Evolutionary conservation across 2,888 invertebrate genomes (phyloP), one percentile per base, ranked within the genome.

Genomic region (Melipona beecheii): DNA sequence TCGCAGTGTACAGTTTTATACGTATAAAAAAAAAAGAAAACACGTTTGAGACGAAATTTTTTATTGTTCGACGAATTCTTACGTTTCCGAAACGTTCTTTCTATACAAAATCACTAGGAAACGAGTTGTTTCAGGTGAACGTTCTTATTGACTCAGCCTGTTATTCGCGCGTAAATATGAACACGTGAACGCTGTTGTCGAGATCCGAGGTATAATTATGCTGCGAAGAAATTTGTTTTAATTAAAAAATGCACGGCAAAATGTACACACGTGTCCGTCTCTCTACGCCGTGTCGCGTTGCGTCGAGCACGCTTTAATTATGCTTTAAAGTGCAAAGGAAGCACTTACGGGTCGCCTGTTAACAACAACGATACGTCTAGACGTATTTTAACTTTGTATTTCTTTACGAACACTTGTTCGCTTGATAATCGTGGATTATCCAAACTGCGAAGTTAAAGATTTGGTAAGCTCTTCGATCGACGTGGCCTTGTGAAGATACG

Each of bases 201-300:
- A 69, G 31, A n/a, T 69, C 4, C 15, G 19, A 21, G 19, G 74
- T 74, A 65, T 65, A 74, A 54, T 74, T 74, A 65, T 64, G 52
- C 24, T 6, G n/a, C 36, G 21, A 64, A 74, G 74, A 54, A 52
- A 31, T 65, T 64, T n/a, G n/a, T 54, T 74, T 64, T 54, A 64
- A 74, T 64, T 74, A 64, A 74, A 74, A 74, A 36, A 24, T 54
- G 11, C 24, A 24, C 64, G n/a, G n/a, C 52, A 65, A 74, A 52
- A 54, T 60, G 50, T 17, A 24, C 31, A 13, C 13, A 43, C n/a
- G 9, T 52, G 36, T 64, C 36, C 54, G 36, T 24, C 54, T 50
- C 24, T 13, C 36, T 54, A 64, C 27, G 36, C 36, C 54, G 36
- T 52, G 64, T 74, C 36, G 24, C 64, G 19, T 64, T 62, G 52